Evolutionary conservation across 2,797 vertebrate species (phyloP).

Genomic region (Lycodopsis pacificus): DNA sequence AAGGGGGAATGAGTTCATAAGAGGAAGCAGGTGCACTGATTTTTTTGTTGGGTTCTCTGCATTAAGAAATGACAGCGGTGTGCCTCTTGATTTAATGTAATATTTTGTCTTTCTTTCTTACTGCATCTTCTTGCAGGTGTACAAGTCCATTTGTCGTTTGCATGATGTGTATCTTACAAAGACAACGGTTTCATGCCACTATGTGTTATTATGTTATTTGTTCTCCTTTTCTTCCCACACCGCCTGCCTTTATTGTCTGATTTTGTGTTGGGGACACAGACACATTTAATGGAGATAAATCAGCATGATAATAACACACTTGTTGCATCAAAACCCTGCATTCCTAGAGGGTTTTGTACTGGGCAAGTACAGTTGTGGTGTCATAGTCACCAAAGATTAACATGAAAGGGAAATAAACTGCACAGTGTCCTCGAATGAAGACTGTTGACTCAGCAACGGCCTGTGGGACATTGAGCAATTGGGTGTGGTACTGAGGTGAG

Average conservation of each 20-base stretch:
- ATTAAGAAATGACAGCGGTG: not conserved
- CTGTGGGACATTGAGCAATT: slow-evolving; percentile 32
- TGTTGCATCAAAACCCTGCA: not conserved
- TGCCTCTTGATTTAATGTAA: not conserved
- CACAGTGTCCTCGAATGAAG: slow-evolving; percentile 28
- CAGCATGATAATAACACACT: not conserved
- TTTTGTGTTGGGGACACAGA: not conserved
- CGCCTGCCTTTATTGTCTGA: not conserved
- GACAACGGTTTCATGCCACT: not conserved
- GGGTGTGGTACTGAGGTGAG: slow-evolving; percentile 48
- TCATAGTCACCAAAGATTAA: slow-evolving; percentile 35
- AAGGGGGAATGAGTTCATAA: not conserved
- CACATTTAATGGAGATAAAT: slow-evolving; percentile 3
- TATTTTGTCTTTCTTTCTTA: not conserved
- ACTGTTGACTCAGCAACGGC: slow-evolving; percentile 47
- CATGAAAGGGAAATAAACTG: slow-evolving; percentile 52
- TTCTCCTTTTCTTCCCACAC: not conserved
- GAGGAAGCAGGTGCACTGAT: not conserved
- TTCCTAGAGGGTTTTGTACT: not conserved
- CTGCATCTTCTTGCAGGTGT: not conserved
- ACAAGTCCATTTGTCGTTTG: not conserved
- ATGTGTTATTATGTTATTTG: not conserved
- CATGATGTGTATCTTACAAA: not conserved
- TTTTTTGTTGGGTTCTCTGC: not conserved
- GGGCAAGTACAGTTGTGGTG: slow-evolving; percentile 1